Conservation (phyloP, 1,140 invertebrate species). For the Bombus soroeensis region DNA sequence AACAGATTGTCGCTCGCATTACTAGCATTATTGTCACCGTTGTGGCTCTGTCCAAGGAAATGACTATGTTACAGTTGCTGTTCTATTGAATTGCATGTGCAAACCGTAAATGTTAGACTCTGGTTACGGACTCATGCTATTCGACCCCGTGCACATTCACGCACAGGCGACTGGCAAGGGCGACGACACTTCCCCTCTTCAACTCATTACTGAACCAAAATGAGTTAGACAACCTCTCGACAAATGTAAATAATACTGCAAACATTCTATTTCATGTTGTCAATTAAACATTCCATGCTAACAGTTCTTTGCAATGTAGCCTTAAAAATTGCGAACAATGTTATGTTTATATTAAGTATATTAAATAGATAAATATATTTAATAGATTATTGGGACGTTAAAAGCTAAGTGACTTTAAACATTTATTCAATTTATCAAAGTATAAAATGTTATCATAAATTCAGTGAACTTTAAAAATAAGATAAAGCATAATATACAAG, state of each 20-base stretch:
- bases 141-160: conserved; percentile 27
- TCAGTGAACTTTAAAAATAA: neutral
- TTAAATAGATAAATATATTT: too few species aligned
- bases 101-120: conserved; percentile 21
- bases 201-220: conserved; percentile 38
- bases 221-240: conserved; percentile 27
- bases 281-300: neutral
- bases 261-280: neutral
- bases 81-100: conserved; percentile 10
- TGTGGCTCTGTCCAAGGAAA: neutral
- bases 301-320: too few species aligned
- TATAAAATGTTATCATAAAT: neutral
- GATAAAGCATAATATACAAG: neutral
- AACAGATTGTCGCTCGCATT: neutral
- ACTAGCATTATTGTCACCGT: neutral
- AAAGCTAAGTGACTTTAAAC: neutral
- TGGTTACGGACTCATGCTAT: conserved; percentile 20
- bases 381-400: too few species aligned
- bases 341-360: too few species aligned
- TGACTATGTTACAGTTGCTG: neutral
- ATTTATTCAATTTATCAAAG: neutral
- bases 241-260: conserved; percentile 35
- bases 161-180: conserved; percentile 32
- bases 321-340: too few species aligned
- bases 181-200: conserved; percentile 49